Base-by-base conservation (phyloP, 2,888 invertebrate genomes). In the Pterostichus madidus region DNA sequence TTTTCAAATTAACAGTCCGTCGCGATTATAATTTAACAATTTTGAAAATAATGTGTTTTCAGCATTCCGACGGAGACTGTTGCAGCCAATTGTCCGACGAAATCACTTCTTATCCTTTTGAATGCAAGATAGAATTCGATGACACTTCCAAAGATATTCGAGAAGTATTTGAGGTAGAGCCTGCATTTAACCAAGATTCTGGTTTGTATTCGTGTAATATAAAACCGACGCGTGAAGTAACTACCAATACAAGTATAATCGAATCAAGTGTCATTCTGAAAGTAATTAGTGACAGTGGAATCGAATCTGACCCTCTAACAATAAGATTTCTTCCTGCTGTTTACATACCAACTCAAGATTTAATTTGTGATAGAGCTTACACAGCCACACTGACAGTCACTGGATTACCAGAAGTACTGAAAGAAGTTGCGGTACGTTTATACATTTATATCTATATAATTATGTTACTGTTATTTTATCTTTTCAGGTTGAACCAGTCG, bases 341-440 rank as follows among this genome's bases (percentile, higher is more conserved):
- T 52, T 88, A 86, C 84, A 85, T 88, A 0, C 87, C 87, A 5
- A 85, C 84, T 0, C 68, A 84, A 0, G 88, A 88, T 80, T 80
- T 88, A 64, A 83, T 88, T 13, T 84, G 84, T 15, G 87, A 87
- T 68, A 59, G 78, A 6, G 78, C 83, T 1, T 84, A 84, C 32
- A 82, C 44, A 2, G 89, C 86, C 1, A 86, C 86, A 49, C 84
- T 93, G 56, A 86, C 88, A 24, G 87, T 93, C 75, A 90, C 90
- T 85, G 94, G 94, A 5, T 88, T 93, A 78, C 91, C 91, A 64
- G 89, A 90, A 86, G 92, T 94, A 17, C 88, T 94, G 82, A 90
- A 92, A 83, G 91, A 92, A 87, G 88, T 93, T 64, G 88, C 90
- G 88, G 92, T 92, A 88, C 84, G 84, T 83, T 32, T 32, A 31